Evolutionary conservation across 2,888 invertebrate species (phyloP), one percentile per base, ranked within the genome.

Genomic region (Platynereis dumerilii): DNA sequence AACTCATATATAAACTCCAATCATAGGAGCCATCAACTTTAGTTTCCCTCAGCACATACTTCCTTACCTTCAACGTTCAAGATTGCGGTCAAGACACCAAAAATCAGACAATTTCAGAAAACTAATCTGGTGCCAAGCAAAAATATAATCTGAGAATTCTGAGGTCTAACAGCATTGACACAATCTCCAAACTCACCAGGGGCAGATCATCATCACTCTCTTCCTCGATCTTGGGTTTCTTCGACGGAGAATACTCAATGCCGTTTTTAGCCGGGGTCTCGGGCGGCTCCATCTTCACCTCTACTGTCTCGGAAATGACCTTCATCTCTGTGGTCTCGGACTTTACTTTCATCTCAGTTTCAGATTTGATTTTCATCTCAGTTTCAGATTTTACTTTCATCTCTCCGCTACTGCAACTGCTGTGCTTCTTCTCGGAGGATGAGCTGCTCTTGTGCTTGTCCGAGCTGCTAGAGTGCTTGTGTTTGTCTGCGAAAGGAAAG

Each of bases 111-210:
- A n/a, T n/a, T n/a, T n/a, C n/a, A n/a, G n/a, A n/a, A n/a, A n/a
- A n/a, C n/a, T n/a, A n/a, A n/a, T n/a, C n/a, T n/a, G n/a, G n/a
- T n/a, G n/a, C n/a, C n/a, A n/a, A n/a, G n/a, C n/a, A n/a, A n/a
- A n/a, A n/a, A n/a, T n/a, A n/a, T n/a, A n/a, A n/a, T n/a, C n/a
- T n/a, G n/a, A n/a, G n/a, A n/a, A n/a, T n/a, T n/a, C n/a, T n/a
- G n/a, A n/a, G n/a, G n/a, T n/a, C n/a, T n/a, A n/a, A n/a, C n/a
- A n/a, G n/a, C n/a, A n/a, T n/a, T n/a, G n/a, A n/a, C n/a, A n/a
- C n/a, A n/a, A n/a, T n/a, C n/a, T n/a, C n/a, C n/a, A n/a, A n/a
- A 64, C 65, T 71, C 52, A 79, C 77, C 77, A 79, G 58, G 26
- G 78, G 78, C 44, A 72, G 63, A 60, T 77, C 76, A 66, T 79